A percentile compares a stretch with the other conserved stretches of the same genome.
These are phyloP conservation scores for Exocentrus adspersus DNA, from an alignment of 2,888 invertebrate species.

Conservation along the genomic window DNA sequence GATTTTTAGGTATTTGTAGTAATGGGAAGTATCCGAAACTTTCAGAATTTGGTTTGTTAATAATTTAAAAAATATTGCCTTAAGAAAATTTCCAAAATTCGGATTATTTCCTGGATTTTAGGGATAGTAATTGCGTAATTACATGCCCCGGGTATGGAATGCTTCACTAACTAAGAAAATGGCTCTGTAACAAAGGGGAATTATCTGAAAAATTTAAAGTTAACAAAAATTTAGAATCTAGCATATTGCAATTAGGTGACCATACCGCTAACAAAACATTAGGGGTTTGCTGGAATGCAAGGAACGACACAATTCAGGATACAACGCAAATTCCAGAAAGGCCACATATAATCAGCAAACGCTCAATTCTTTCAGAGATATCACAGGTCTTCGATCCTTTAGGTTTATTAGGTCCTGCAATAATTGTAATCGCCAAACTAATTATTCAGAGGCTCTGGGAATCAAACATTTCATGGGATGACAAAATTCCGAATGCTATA, in stretches of 20 bases:
- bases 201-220: background rate
- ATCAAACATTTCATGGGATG: conserved; percentile 23
- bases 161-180: background rate
- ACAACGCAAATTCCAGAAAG: background rate
- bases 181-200: background rate
- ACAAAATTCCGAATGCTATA: too few relatives aligned
- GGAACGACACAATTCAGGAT: background rate
- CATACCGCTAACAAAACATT: conserved; percentile 19
- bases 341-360: conserved; percentile 1
- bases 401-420: conserved; percentile 18
- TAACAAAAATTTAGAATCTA: conserved; percentile 1
- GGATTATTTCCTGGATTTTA: too few relatives aligned
- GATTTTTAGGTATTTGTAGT: too few relatives aligned
- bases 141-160: too few relatives aligned
- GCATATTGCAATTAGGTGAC: conserved; percentile 20
- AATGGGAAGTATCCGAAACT: too few relatives aligned
- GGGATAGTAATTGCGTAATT: too few relatives aligned
- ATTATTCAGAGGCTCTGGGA: conserved; percentile 30
- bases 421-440: conserved; percentile 18
- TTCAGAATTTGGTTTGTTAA: too few relatives aligned
- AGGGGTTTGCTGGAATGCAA: conserved; percentile 13
- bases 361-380: conserved; percentile 6
- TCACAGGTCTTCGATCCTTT: conserved; percentile 31
- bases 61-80: too few relatives aligned
- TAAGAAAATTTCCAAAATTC: too few relatives aligned